phyloP scores from a whole-genome alignment of 2,113 vertebrate genomes.

The Gobius niger region DNA sequence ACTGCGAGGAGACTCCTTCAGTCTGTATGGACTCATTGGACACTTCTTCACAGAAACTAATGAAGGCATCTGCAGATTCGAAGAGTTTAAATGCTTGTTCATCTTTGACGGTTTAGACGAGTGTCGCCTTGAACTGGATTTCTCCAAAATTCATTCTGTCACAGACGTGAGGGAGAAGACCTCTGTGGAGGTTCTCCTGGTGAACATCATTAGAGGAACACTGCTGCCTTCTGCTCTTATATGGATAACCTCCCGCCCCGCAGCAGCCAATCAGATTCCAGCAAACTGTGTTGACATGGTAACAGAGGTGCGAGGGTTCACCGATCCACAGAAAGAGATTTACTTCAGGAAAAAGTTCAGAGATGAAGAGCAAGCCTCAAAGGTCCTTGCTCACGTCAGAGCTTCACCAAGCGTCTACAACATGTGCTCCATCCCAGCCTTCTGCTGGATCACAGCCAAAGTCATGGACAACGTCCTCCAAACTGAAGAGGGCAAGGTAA shows the following conservation, averaged over 20 bases:
- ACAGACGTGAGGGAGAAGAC: constrained; percentile 21
- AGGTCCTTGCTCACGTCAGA: constrained; percentile 4
- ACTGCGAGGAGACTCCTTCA: not conserved
- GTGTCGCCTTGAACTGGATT: constrained; percentile 29
- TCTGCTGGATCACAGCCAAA: constrained; percentile 41
- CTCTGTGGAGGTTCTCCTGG: constrained; percentile 34
- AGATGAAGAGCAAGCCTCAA: not conserved
- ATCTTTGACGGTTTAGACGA: constrained; percentile 27
- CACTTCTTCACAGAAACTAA: not conserved
- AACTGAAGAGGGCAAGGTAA: not conserved
- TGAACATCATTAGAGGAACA: constrained; percentile 30
- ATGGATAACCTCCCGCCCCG: constrained; percentile 41
- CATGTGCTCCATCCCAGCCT: constrained; percentile 58
- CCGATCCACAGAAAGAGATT: not conserved
- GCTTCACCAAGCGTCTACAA: constrained; percentile 32
- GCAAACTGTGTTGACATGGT: not conserved
- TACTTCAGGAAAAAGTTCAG: constrained; percentile 21
- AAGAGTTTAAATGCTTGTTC: constrained; percentile 23
- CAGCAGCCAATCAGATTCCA: constrained; percentile 35
- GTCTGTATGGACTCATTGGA: constrained; percentile 40
- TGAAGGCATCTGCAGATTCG: not conserved
- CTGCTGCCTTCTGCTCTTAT: constrained; percentile 32
- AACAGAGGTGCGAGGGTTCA: constrained; percentile 49
- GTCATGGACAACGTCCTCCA: constrained; percentile 13
- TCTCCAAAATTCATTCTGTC: constrained; percentile 7